phyloP scores from a whole-genome alignment of 2,888 invertebrate genomes.

The Pegoplata infirma region DNA sequence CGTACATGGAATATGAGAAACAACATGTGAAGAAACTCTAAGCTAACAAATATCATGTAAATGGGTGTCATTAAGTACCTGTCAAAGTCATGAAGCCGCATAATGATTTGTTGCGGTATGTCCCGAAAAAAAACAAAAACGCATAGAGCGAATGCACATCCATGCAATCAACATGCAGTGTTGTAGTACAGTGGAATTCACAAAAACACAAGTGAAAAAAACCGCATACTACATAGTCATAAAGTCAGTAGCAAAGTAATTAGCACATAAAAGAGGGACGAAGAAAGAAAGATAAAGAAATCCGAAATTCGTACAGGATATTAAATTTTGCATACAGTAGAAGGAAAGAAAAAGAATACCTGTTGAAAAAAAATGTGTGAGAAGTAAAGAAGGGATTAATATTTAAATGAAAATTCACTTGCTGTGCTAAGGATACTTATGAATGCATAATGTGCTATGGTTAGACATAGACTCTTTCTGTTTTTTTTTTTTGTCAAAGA shows the following conservation, averaged over 20 bases:
- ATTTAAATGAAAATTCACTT: slow-evolving; percentile 30
- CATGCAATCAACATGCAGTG: not conserved
- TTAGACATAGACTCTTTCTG: not conserved
- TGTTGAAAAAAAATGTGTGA: not conserved
- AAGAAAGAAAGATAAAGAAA: not conserved
- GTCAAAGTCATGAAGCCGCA: slow-evolving; percentile 63
- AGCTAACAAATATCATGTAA: slow-evolving; percentile 51
- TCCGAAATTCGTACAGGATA: slow-evolving; percentile 31
- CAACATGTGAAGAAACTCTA: not conserved
- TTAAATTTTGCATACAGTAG: slow-evolving; percentile 33
- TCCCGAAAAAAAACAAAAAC: slow-evolving; percentile 22
- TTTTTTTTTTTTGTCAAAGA: not conserved
- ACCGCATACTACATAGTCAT: slow-evolving; percentile 63
- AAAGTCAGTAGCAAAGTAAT: slow-evolving; percentile 66
- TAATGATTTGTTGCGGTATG: slow-evolving; percentile 58
- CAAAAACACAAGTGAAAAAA: slow-evolving; percentile 33
- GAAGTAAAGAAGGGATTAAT: slow-evolving; percentile 24
- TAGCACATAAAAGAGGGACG: slow-evolving; percentile 44
- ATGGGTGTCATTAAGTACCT: slow-evolving; percentile 63
- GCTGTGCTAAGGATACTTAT: slow-evolving; percentile 7
- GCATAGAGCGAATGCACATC: not conserved
- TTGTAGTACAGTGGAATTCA: slow-evolving; percentile 23
- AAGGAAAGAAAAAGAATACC: not conserved
- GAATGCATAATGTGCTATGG: slow-evolving; percentile 7
- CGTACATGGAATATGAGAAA: not conserved